Conservation (phyloP, 2,888 invertebrate species). For the Drosophila anomalata region DNA sequence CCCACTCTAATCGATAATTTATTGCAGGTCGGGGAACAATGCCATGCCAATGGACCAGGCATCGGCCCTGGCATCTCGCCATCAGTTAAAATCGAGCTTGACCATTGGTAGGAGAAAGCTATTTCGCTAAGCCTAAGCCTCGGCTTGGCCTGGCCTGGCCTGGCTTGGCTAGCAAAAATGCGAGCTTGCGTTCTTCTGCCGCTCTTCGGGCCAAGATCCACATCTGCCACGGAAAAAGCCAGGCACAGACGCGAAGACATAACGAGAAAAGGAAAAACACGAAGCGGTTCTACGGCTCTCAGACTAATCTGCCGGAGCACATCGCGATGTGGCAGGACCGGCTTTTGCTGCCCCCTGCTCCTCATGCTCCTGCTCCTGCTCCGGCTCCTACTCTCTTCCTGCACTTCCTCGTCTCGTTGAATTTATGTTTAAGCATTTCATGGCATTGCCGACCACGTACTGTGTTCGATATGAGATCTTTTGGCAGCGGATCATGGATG, state of each 20-base stretch:
- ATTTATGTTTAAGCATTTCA: conserved; percentile 71
- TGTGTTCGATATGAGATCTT: conserved; percentile 74
- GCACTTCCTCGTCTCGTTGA: conserved; percentile 48
- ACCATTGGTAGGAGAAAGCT: conserved; percentile 28
- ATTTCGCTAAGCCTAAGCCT: conserved; percentile 12
- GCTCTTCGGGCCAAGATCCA: conserved; percentile 35
- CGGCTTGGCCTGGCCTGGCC: not conserved
- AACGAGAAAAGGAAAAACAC: conserved; percentile 41
- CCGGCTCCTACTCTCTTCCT: conserved; percentile 9
- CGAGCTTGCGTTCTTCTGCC: conserved; percentile 25
- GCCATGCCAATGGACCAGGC: conserved; percentile 40
- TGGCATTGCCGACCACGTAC: conserved; percentile 64
- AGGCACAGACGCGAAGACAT: conserved; percentile 13
- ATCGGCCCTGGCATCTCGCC: conserved; percentile 31
- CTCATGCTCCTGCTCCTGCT: conserved; percentile 19
- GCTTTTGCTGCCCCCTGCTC: conserved; percentile 10
- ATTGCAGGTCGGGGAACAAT: conserved; percentile 72
- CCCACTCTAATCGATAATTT: conserved; percentile 82
- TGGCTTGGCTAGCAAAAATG: conserved; percentile 18
- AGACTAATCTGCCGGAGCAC: conserved; percentile 47
- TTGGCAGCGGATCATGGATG: conserved; percentile 32
- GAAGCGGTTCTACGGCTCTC: conserved; percentile 57
- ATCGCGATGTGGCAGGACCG: conserved; percentile 52
- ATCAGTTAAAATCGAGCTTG: conserved; percentile 13
- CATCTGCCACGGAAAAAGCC: conserved; percentile 28